These are phyloP conservation scores for Selenia dentaria DNA, from an alignment of 2,888 invertebrate species.

Conservation along the genomic window DNA sequence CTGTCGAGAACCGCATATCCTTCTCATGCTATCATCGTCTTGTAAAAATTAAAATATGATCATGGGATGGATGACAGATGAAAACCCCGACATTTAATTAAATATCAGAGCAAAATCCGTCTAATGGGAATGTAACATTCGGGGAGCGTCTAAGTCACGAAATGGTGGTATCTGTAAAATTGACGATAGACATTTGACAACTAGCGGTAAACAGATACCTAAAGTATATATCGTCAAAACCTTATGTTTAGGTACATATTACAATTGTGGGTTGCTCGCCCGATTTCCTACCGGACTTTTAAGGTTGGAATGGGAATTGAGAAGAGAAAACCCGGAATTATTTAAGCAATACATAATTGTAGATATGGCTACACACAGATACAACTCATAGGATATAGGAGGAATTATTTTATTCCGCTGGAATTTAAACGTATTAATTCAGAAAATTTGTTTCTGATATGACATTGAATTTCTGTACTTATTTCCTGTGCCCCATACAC, in stretches of 20 bases:
- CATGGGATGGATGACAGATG: slow-evolving; percentile 32
- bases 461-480: too few species aligned
- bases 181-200: slow-evolving; percentile 5
- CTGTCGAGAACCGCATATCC: slow-evolving; percentile 38
- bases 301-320: slow-evolving; percentile 2
- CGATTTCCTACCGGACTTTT: slow-evolving; percentile 6
- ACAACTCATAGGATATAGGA: not conserved
- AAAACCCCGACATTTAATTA: slow-evolving; percentile 32
- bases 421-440: too few species aligned
- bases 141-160: slow-evolving; percentile 25
- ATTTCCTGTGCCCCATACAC: too few species aligned
- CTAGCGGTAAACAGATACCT: slow-evolving; percentile 7
- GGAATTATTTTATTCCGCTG: too few species aligned
- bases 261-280: slow-evolving; percentile 15
- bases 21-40: slow-evolving; percentile 46
- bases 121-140: slow-evolving; percentile 31
- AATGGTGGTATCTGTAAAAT: slow-evolving; percentile 9
- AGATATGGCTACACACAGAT: slow-evolving; percentile 1
- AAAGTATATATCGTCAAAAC: slow-evolving; percentile 21
- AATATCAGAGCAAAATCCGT: slow-evolving; percentile 19
- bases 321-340: slow-evolving; percentile 23
- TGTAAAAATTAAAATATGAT: slow-evolving; percentile 50
- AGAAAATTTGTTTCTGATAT: too few species aligned
- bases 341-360: not conserved
- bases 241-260: slow-evolving; percentile 24